phyloP scores from a whole-genome alignment of 2,888 invertebrate genomes.

The Ormyrus thymus region DNA sequence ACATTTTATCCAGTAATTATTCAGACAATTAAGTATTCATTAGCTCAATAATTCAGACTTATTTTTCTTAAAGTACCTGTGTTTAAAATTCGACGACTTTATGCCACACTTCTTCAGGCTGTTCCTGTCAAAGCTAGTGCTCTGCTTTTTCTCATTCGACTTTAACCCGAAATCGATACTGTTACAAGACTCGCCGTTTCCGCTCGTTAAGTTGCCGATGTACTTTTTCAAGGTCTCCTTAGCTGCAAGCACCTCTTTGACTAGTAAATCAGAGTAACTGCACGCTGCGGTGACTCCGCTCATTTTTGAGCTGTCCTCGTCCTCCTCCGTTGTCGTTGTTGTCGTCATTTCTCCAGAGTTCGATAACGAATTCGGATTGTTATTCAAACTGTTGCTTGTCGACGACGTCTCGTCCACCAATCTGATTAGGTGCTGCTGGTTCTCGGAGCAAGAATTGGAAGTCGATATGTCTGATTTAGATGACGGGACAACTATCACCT shows the following conservation, averaged over 20 bases:
- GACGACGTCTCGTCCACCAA: conserved; percentile 45
- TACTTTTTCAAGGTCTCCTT: conserved; percentile 70
- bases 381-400: conserved; percentile 37
- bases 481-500: conserved; percentile 8
- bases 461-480: conserved; percentile 28
- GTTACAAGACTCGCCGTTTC: neutral
- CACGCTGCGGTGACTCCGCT: conserved; percentile 35
- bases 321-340: conserved; percentile 20
- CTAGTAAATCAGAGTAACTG: conserved; percentile 67
- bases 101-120: conserved; percentile 5
- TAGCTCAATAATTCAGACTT: neutral
- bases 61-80: conserved; percentile 30
- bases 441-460: conserved; percentile 17
- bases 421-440: neutral
- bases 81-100: conserved; percentile 18
- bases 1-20: neutral
- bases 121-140: conserved; percentile 57
- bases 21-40: neutral
- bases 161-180: neutral
- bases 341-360: conserved; percentile 30
- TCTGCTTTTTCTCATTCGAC: conserved; percentile 62
- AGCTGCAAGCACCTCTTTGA: conserved; percentile 71
- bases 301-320: conserved; percentile 37
- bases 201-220: conserved; percentile 60
- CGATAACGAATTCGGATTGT: conserved; percentile 34